Conservation (phyloP, 2,113 vertebrate genomes). For the Cricetomys ansorgei region DNA sequence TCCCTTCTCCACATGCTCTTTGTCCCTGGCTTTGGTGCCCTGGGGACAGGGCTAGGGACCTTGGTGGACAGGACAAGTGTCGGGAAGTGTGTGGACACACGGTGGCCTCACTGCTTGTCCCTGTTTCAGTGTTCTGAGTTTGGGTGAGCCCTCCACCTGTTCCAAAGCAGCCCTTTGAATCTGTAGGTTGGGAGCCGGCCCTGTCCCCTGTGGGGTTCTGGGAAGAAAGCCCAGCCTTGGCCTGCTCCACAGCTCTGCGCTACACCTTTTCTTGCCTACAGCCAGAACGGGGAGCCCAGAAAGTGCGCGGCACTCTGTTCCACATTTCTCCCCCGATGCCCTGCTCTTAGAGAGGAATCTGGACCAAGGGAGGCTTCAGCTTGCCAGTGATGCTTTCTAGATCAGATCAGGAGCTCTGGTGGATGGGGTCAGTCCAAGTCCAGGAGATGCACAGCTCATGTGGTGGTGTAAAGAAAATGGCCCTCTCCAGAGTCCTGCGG, state of each 20-base stretch:
- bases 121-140: neutral
- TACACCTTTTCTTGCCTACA: constrained; percentile 81
- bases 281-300: constrained; percentile 76
- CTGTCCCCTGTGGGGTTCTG: constrained; percentile 79
- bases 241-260: neutral
- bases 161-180: constrained; percentile 74
- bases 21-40: neutral
- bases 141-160: constrained; percentile 79
- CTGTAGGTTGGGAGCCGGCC: constrained; percentile 79
- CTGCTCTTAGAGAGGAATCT: constrained; percentile 76
- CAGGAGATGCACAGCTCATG: neutral
- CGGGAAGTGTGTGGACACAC: neutral
- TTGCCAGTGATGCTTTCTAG: constrained; percentile 52
- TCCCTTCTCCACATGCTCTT: neutral
- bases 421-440: neutral
- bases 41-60: constrained; percentile 22
- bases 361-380: constrained; percentile 38
- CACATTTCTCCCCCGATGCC: constrained; percentile 24
- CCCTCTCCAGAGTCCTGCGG: neutral
- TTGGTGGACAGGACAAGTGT: neutral
- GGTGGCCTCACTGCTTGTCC: neutral
- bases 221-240: constrained; percentile 78
- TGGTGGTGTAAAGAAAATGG: neutral
- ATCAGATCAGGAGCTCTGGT: neutral
- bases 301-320: constrained; percentile 73